These are phyloP conservation scores for Bucco capensis DNA, from an alignment of 2,113 vertebrate species.

Conservation along the genomic window DNA sequence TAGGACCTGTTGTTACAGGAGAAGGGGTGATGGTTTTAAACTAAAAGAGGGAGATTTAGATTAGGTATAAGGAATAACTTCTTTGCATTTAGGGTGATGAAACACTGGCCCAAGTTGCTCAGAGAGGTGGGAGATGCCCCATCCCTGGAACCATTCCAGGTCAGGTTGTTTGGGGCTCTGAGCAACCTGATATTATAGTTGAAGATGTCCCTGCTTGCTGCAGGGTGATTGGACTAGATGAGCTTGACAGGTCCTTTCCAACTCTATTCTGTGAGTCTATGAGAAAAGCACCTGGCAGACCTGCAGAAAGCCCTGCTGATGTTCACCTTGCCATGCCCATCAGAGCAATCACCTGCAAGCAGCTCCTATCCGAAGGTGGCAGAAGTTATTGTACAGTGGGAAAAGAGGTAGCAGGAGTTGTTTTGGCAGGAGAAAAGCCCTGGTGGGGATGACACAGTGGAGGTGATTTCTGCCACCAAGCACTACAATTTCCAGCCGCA, in stretches of 20 bases:
- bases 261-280: background rate
- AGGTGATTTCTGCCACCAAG: background rate
- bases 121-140: background rate
- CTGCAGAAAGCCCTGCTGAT: background rate
- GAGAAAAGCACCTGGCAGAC: background rate
- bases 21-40: background rate
- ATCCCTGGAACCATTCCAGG: background rate
- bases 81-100: background rate
- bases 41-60: background rate
- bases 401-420: background rate
- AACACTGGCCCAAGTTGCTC: background rate
- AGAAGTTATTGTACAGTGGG: background rate
- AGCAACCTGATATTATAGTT: background rate
- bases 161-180: background rate
- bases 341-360: background rate
- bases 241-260: background rate
- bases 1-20: background rate
- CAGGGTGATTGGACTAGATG: background rate
- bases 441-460: background rate
- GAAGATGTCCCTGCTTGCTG: background rate
- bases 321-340: background rate
- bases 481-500: background rate
- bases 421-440: background rate
- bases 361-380: background rate
- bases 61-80: background rate